Conservation (phyloP, 2,113 vertebrate genomes). For the Phodopus roborovskii region DNA sequence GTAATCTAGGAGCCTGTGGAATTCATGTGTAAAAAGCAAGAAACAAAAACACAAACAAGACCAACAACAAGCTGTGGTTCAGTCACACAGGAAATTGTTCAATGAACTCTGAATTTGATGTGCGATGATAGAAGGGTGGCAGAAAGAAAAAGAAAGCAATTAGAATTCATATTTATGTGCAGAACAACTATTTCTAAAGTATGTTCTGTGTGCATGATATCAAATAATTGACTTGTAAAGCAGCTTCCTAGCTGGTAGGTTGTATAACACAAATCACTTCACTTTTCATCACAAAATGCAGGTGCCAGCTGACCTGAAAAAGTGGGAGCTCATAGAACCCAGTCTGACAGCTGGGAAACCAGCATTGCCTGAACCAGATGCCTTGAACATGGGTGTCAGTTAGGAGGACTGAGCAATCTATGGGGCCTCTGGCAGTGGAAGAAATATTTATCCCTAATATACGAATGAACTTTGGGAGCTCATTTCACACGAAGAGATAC, state of each 20-base stretch:
- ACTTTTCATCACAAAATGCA: constrained; percentile 30
- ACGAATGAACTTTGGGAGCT: no score
- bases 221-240: constrained; percentile 30
- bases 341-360: no score
- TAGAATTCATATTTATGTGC: constrained; percentile 26
- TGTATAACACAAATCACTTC: background rate
- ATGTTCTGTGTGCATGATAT: background rate
- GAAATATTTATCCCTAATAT: no score
- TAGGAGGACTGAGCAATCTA: no score
- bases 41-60: background rate
- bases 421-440: no score
- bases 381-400: no score
- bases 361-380: no score
- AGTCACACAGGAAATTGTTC: constrained; percentile 27
- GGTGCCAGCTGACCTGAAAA: background rate
- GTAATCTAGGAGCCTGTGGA: background rate
- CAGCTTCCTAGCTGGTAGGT: background rate
- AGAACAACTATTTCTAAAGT: constrained; percentile 37
- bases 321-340: no score
- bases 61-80: background rate
- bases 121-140: background rate
- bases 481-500: no score
- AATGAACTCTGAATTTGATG: background rate
- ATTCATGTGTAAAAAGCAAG: constrained; percentile 29
- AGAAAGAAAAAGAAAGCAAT: constrained; percentile 41